Conservation (phyloP, 2,797 vertebrate species). For the Novumbra hubbsi region DNA sequence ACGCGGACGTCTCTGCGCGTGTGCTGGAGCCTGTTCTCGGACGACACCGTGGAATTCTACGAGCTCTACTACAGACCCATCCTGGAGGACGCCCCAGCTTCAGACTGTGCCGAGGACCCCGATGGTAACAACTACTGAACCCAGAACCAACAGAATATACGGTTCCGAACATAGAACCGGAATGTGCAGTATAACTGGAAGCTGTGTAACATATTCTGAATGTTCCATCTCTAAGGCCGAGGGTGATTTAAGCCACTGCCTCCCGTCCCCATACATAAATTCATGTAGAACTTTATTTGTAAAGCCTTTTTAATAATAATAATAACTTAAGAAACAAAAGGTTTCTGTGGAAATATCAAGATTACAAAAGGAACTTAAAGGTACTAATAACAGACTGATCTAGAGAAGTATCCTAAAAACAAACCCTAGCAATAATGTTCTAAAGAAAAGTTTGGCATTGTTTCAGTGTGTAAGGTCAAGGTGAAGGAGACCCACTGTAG, state of each 20-base stretch:
- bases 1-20: conserved; percentile 83
- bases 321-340: too few species aligned
- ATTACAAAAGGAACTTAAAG: too few species aligned
- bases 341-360: too few species aligned
- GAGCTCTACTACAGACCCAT: conserved; percentile 83
- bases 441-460: conserved; percentile 16
- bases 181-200: neutral
- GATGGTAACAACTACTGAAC: conserved; percentile 63
- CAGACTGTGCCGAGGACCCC: conserved; percentile 52
- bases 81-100: conserved; percentile 63
- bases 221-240: neutral
- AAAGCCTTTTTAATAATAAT: too few species aligned
- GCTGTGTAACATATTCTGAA: neutral
- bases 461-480: conserved; percentile 75
- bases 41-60: conserved; percentile 90
- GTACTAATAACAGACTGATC: too few species aligned
- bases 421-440: conserved; percentile 17
- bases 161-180: neutral
- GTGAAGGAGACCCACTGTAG: conserved; percentile 92
- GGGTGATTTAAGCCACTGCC: too few species aligned
- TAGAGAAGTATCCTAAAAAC: too few species aligned
- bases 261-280: too few species aligned
- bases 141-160: neutral
- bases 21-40: conserved; percentile 92
- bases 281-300: too few species aligned